Percentiles rank a stretch among this genome's conserved stretches.
phyloP scores from a whole-genome alignment of 2,888 invertebrate genomes.

The Zelleria hepariella region DNA sequence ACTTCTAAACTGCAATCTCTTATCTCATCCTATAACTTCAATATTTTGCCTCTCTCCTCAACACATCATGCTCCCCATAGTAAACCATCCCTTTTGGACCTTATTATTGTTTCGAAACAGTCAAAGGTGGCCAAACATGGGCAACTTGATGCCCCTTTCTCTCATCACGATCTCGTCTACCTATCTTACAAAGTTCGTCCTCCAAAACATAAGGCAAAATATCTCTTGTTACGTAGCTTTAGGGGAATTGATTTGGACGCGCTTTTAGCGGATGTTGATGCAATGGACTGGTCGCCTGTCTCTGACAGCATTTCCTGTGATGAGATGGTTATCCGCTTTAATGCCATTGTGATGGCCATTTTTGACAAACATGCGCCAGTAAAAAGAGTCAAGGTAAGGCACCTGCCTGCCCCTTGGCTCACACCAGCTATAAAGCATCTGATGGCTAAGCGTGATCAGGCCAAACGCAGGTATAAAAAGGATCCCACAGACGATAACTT shows the following conservation, averaged over 20 bases:
- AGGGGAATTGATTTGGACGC: conserved; percentile 7
- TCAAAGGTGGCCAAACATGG: too few species aligned
- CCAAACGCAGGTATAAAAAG: conserved; percentile 8
- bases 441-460: conserved; percentile 8
- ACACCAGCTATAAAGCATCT: conserved; percentile 6
- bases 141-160: not conserved
- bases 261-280: conserved; percentile 6
- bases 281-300: conserved; percentile 10
- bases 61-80: conserved; percentile 7
- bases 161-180: not conserved
- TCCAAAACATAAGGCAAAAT: not conserved
- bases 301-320: too few species aligned
- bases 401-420: conserved; percentile 13
- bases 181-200: not conserved
- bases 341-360: conserved; percentile 6
- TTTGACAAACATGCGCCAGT: conserved; percentile 13
- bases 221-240: conserved; percentile 9
- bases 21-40: conserved; percentile 4
- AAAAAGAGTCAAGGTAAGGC: too few species aligned
- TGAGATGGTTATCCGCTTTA: conserved; percentile 10
- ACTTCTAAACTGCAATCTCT: conserved; percentile 7
- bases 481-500: conserved; percentile 3
- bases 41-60: conserved; percentile 8
- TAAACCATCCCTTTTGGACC: conserved; percentile 9
- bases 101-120: conserved; percentile 10